Conservation (phyloP, 2,888 invertebrate species). For the Tethea ocularis region DNA sequence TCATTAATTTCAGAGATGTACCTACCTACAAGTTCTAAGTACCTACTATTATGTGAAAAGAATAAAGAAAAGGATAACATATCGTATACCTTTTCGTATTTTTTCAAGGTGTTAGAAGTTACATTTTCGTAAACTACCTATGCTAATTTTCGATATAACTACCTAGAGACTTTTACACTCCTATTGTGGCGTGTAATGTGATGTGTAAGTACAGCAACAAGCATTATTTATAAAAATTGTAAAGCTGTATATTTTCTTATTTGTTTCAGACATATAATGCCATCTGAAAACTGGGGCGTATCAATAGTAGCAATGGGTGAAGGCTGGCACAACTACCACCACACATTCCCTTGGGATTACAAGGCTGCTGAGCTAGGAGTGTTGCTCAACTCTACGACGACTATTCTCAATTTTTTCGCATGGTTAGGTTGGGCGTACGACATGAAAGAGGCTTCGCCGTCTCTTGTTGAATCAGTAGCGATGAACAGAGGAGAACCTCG, state of each 20-base stretch:
- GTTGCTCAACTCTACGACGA: slow-evolving; percentile 87
- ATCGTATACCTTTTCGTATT: too few species aligned
- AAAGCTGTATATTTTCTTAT: neutral
- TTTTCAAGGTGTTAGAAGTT: too few species aligned
- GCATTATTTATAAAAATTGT: neutral
- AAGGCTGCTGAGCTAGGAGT: slow-evolving; percentile 93
- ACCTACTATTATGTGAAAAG: too few species aligned
- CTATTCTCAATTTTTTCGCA: slow-evolving; percentile 87
- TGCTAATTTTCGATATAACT: neutral
- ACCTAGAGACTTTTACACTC: neutral
- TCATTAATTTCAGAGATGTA: too few species aligned
- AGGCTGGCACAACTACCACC: slow-evolving; percentile 98
- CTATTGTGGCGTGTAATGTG: too few species aligned
- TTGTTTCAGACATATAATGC: slow-evolving; percentile 87
- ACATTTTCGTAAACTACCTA: too few species aligned
- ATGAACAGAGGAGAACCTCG: slow-evolving; percentile 77
- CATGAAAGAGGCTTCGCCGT: slow-evolving; percentile 85
- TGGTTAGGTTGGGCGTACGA: slow-evolving; percentile 91
- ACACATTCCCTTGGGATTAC: slow-evolving; percentile 97
- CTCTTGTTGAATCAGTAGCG: slow-evolving; percentile 77
- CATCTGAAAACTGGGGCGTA: slow-evolving; percentile 90
- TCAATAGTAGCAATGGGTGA: slow-evolving; percentile 90
- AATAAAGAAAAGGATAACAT: too few species aligned
- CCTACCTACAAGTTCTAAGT: too few species aligned
- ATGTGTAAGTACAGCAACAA: too few species aligned